Evolutionary conservation across 1,140 invertebrate genomes (phyloP), one percentile per base, ranked within the genome.

Genomic region (Lepidurus arcticus): DNA sequence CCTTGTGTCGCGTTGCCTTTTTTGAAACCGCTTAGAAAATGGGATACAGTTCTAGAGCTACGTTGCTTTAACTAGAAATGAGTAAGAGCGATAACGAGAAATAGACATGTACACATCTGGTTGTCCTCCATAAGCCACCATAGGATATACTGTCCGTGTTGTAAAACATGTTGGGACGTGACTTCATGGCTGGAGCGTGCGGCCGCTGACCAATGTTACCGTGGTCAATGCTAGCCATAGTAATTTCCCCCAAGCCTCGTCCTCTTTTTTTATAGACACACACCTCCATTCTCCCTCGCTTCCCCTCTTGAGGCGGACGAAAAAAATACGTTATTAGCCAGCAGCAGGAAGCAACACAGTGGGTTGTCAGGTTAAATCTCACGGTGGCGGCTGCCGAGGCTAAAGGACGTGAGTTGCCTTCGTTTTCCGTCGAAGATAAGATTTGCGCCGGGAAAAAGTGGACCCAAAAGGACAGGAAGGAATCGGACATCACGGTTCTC

Each of bases 321-420:
- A 16, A 16, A 65, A 65, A 65, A 65, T 21, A 16, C 13, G 53
- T 65, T 65, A 65, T 65, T 65, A 65, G 53, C 53, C 16, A 65
- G 53, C 53, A 65, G 53, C 53, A 65, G 53, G 53, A 65, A 65
- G 53, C 53, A 65, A 65, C 53, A 65, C 53, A 65, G 53, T 65
- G 53, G 53, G 53, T 21, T 65, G 53, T 65, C 53, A 65, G 53
- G 53, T 65, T 65, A 65, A 65, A 65, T 65, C 53, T 65, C 53
- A 65, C 53, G 53, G 53, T 21, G n/a, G 53, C 21, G 53, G 53
- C 53, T 65, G 13, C 53, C 16, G 21, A 21, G 53, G 16, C 53
- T 16, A 13, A 34, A 34, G 53, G 21, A 65, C 53, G 53, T 65
- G 53, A 65, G 53, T 65, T 65, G 53, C 53, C 53, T 65, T 65